These are phyloP conservation scores for Syngnathus acus DNA, from an alignment of 2,797 vertebrate genomes.

Conservation along the genomic window DNA sequence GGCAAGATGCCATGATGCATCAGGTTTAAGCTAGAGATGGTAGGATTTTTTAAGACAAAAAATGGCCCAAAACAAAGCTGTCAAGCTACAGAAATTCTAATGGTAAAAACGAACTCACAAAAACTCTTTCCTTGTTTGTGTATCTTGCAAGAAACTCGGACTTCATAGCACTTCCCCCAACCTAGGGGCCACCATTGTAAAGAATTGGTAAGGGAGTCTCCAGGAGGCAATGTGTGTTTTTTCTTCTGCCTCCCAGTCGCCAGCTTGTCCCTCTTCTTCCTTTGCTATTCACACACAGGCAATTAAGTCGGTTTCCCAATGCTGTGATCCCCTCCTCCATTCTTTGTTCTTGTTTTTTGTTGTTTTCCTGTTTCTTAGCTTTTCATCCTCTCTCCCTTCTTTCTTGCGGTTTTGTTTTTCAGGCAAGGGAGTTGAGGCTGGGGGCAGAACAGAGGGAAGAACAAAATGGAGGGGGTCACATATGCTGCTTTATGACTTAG, in stretches of 20 bases:
- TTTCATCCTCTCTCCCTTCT: slow-evolving; percentile 22
- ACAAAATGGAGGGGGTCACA: slow-evolving; percentile 21
- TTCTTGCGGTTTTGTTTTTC: slow-evolving; percentile 49
- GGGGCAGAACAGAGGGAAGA: slow-evolving; percentile 40
- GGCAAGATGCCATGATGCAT: background rate
- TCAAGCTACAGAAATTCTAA: background rate
- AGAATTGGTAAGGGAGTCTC: slow-evolving; percentile 34
- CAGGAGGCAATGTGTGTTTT: slow-evolving; percentile 31
- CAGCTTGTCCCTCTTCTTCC: slow-evolving; percentile 49
- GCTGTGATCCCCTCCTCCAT: slow-evolving; percentile 44
- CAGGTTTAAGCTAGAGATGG: too few species aligned
- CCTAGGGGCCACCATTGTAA: slow-evolving; percentile 44
- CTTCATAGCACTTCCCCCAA: slow-evolving; percentile 19
- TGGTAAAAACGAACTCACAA: background rate
- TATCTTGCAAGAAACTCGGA: slow-evolving; percentile 9
- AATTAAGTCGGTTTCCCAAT: slow-evolving; percentile 59
- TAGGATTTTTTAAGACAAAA: background rate
- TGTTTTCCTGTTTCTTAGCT: slow-evolving; percentile 41
- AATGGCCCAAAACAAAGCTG: background rate
- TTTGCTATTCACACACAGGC: slow-evolving; percentile 54
- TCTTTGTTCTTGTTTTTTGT: slow-evolving; percentile 49
- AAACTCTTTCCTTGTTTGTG: background rate
- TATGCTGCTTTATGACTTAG: slow-evolving; percentile 66
- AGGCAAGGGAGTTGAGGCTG: slow-evolving; percentile 54
- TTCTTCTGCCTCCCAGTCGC: slow-evolving; percentile 31